These are phyloP conservation scores for Periplaneta americana DNA, from an alignment of 1,140 invertebrate genomes.

Conservation along the genomic window DNA sequence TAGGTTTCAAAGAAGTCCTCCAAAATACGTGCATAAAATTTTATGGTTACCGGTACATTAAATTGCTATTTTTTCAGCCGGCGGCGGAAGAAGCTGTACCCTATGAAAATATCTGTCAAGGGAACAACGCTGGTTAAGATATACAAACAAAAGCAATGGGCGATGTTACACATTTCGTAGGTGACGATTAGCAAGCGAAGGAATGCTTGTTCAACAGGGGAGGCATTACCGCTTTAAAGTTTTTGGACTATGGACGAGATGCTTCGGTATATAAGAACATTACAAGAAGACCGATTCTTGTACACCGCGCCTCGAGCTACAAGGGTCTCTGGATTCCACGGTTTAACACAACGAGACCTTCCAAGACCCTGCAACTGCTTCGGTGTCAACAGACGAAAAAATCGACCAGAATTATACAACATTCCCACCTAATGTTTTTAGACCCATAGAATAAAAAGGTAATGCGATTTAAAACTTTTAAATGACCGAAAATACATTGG, in stretches of 20 bases:
- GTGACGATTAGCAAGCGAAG: not conserved
- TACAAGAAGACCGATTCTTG: not conserved
- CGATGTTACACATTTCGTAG: not conserved
- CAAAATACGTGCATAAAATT: no score
- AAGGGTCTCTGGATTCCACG: not conserved
- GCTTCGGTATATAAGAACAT: not conserved
- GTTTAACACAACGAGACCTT: not conserved
- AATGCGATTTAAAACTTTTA: not conserved
- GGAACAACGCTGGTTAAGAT: not conserved
- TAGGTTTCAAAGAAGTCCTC: no score
- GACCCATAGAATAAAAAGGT: not conserved
- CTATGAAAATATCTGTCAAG: not conserved
- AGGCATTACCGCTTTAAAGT: no score
- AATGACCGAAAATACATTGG: not conserved
- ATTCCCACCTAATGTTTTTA: not conserved
- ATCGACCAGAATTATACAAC: not conserved
- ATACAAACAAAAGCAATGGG: not conserved
- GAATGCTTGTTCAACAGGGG: not conserved
- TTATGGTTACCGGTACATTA: no score
- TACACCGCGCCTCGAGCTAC: not conserved
- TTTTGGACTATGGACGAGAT: not conserved
- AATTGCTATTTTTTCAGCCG: no score
- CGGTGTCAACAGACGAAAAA: not conserved
- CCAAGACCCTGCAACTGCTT: not conserved
- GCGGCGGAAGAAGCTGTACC: no score